Base-by-base conservation (phyloP, 1,140 invertebrate genomes). In the Augochlora pura region DNA sequence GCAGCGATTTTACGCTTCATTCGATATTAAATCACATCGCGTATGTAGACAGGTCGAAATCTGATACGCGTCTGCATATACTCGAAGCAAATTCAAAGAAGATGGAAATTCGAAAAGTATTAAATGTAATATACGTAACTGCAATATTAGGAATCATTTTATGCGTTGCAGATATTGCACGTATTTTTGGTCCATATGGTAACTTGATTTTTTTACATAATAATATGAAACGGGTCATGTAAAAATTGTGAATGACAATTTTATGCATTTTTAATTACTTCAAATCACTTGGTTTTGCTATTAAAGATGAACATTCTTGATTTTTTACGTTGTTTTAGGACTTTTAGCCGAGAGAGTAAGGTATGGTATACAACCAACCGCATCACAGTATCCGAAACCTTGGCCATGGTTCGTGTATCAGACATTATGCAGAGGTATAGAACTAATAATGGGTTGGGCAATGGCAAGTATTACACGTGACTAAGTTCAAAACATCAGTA, bases 391-490 rank as follows among this genome's bases (percentile, higher is more conserved):
- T 71, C 91, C 91, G 0, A 89, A 81, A 38, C 91, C 92, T 9
- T 94, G 91, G 93, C 93, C 93, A 0, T 95, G 94, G 94, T 90
- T 95, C n/a, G 83, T 93, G 10, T 94, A 94, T 76, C 94, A 95
- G 86, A 95, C 94, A 4, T 32, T 94, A 0, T 93, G 92, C 77
- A 91, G 94, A 57, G 87, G 85, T 25, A 78, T 94, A 14, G 94
- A 95, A 88, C 88, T 95, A 21, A 89, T 91, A 32, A 95, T 95
- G 94, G 94, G 94, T 16, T 94, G 92, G 72, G 92, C 93, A 5
- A 94, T 95, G 93, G 94, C 94, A 16, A 94, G 94, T 86, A 94
- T 95, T 77, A 95, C 94, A n/a, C 95, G 1, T 94, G 94, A 18
- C 92, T 93, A 14, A 94, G 94, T 82, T 94, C 94, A 38, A 91